Evolutionary conservation across 2,113 vertebrate species (phyloP), one percentile per base, ranked within the genome.

Genomic region (Morone chrysops): DNA sequence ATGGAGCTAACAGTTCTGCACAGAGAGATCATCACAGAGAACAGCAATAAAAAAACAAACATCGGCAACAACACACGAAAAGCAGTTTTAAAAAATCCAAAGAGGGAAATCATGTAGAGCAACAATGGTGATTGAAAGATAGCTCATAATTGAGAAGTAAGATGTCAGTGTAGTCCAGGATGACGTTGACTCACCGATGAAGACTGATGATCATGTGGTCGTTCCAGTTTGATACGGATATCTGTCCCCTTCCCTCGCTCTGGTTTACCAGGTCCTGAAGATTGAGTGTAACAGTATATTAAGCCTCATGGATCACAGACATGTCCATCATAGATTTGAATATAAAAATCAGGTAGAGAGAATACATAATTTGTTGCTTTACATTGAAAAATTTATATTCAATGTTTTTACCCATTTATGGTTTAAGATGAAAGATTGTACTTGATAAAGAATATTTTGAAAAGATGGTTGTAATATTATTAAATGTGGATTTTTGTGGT

Each of bases 151-250:
- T 9, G 9, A 68, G 4, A 43, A 10, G 1, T n/a, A 4, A 11
- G 7, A 63, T 38, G 54, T 38, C 8, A 43, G 38, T 41, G 25
- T 13, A 65, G 4, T 22, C 16, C 25, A 43, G 50, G 51, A 43
- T 1, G 4, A 18, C 4, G 13, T 5, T 31, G 53, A 88, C 96
- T 96, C 80, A 98, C 97, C 85, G 95, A 94, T 68, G 95, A 95
- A 6, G 91, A 90, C 72, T 94, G 91, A 88, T 93, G 95, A 68
- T 94, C 95, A 9, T 96, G 94, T 45, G 96, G 91, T 4, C 94
- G 88, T 75, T 98, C 97, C 87, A 97, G 92, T 88, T 97, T 97
- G 92, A 97, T 96, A 69, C 96, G 97, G 90, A 97, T 96, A 75
- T 98, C 97, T 0, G 96, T 92, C 77, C 83, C 81, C 71, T 95